Evolutionary conservation across 2,113 vertebrate species (phyloP).

Genomic region (Corydoras maculifer): DNA sequence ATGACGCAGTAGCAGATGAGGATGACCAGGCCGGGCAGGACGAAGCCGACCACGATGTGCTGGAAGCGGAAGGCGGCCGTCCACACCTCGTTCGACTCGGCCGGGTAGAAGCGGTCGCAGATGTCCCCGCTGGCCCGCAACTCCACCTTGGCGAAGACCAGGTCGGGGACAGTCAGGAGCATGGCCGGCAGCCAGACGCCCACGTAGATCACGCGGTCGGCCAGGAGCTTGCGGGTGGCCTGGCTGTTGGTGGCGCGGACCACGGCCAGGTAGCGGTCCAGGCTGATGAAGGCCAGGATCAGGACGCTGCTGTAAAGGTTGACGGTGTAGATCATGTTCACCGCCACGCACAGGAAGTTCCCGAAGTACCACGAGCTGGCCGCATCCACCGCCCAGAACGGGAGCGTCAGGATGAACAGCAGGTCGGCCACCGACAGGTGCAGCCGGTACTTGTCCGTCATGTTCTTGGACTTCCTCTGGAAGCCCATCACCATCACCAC

Average conservation of each 20-base stretch:
- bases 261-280: conserved; percentile 91
- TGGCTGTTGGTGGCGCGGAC: conserved; percentile 92
- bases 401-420: conserved; percentile 87
- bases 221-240: conserved; percentile 77
- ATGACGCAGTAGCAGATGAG: conserved; percentile 94
- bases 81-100: conserved; percentile 59
- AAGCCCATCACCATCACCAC: conserved; percentile 95
- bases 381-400: conserved; percentile 93
- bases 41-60: conserved; percentile 86
- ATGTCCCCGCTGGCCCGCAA: conserved; percentile 48
- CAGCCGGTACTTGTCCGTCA: conserved; percentile 96
- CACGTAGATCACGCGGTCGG: conserved; percentile 80
- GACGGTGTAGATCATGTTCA: conserved; percentile 92
- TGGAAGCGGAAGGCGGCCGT: conserved; percentile 81
- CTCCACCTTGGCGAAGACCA: conserved; percentile 74
- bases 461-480: conserved; percentile 86
- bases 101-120: conserved; percentile 83
- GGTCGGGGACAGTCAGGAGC: conserved; percentile 81
- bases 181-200: conserved; percentile 90
- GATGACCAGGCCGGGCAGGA: conserved; percentile 89
- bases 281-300: conserved; percentile 93
- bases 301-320: conserved; percentile 96
- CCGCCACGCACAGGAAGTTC: conserved; percentile 76
- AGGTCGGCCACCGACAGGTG: conserved; percentile 95
- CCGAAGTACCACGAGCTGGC: conserved; percentile 85